These are phyloP conservation scores for Aphaenogaster floridana DNA, from an alignment of 1,140 invertebrate species.

Conservation along the genomic window DNA sequence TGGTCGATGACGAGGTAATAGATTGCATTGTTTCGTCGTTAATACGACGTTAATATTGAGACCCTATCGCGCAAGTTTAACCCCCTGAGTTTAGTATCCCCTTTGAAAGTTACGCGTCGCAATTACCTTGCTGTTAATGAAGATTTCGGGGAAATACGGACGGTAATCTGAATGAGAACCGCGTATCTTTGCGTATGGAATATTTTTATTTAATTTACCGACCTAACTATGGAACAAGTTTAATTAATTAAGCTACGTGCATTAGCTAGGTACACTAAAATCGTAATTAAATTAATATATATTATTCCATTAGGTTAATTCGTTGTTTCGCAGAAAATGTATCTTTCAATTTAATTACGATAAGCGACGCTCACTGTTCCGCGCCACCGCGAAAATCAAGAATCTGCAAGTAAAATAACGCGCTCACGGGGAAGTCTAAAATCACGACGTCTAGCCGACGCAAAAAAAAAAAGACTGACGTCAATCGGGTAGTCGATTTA, in stretches of 20 bases:
- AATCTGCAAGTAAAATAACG: neutral
- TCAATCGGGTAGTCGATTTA: neutral
- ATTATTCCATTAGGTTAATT: neutral
- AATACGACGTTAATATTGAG: conserved; percentile 44
- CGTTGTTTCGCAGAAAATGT: neutral
- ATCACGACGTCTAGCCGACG: neutral
- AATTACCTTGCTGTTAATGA: conserved; percentile 28
- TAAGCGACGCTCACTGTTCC: neutral
- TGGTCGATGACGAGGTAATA: conserved; percentile 53
- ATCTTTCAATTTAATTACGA: neutral
- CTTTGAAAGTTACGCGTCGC: conserved; percentile 16
- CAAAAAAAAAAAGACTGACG: neutral
- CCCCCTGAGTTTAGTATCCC: neutral
- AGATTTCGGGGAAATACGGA: neutral
- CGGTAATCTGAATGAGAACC: neutral
- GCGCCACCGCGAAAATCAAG: too few species aligned
- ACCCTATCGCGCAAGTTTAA: conserved; percentile 28
- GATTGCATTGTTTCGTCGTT: conserved; percentile 51
- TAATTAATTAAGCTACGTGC: neutral
- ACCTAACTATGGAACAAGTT: neutral
- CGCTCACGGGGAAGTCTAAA: neutral
- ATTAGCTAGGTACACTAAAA: neutral
- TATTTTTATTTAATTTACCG: neutral
- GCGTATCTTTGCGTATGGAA: neutral
- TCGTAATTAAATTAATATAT: neutral